Evolutionary conservation across 2,797 vertebrate species (phyloP).

Genomic region (Erithacus rubecula): DNA sequence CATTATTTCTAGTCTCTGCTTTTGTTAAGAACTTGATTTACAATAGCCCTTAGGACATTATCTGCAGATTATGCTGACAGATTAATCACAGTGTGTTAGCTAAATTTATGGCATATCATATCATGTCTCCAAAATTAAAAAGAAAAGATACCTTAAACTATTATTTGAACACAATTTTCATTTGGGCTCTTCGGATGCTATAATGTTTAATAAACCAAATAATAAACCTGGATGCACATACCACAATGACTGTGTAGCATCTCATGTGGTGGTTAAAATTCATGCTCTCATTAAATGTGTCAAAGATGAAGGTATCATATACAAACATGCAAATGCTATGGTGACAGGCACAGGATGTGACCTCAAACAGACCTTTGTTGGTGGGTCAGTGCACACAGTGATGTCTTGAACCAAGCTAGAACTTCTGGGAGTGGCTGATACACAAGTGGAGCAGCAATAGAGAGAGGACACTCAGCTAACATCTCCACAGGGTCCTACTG

Average conservation of each 20-base stretch:
- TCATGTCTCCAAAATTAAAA: neutral
- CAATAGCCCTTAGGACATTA: neutral
- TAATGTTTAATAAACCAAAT: neutral
- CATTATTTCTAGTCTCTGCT: neutral
- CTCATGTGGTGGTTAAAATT: neutral
- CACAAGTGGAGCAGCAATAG: neutral
- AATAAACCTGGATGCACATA: neutral
- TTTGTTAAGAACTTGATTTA: constrained; percentile 20
- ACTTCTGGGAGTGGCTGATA: neutral
- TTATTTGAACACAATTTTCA: neutral
- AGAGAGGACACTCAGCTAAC: neutral
- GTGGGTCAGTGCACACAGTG: neutral
- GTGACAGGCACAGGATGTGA: neutral
- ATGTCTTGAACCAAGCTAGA: neutral
- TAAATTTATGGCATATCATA: neutral
- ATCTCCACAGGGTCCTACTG: neutral
- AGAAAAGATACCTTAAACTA: neutral
- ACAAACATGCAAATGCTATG: neutral
- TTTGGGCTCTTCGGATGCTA: neutral
- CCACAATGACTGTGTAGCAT: neutral
- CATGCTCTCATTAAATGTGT: neutral
- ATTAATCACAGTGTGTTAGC: neutral
- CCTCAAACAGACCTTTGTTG: neutral
- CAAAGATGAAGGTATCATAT: neutral
- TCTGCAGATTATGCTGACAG: neutral